Evolutionary conservation across 1,140 invertebrate genomes (phyloP), one percentile per base, ranked within the genome.

Genomic region (Theocolax elegans): DNA sequence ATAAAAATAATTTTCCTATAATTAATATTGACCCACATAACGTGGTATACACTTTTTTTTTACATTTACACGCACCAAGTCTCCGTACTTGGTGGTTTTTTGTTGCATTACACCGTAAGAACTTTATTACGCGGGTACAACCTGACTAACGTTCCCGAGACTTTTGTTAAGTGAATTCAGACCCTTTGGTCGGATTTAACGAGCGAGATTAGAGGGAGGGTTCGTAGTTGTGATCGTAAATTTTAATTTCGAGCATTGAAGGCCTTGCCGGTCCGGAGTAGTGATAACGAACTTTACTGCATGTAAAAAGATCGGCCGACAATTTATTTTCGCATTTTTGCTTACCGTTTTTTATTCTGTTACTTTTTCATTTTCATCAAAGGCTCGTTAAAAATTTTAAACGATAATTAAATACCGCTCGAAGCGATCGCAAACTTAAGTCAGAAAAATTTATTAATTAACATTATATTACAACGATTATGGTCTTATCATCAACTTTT

Each of bases 181-280:
- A 60, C 38, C 58, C 60, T 49, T 63, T 60, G 38, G 58, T 15
- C 13, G 25, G 49, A 10, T 54, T 56, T 63, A 70, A 70, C 59
- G 60, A 64, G 60, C 40, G n/a, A 64, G 60, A 64, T 63, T 58
- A 58, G 51, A 31, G 35, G 53, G 21, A 67, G 40, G 13, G 31
- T 60, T 54, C 12, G 49, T 54, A 54, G 58, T 44, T 54, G 46
- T 27, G 58, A 54, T 54, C 67, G 67, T 69, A 69, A 69, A 69
- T 69, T 69, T 69, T 69, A 62, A 69, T 69, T 69, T 69, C 58
- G 35, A 63, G 64, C 53, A 48, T 38, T 48, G 63, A 66, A 51
- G 27, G 44, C 46, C 56, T 49, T 35, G 27, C 21, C 21, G 23
- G 19, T 38, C 38, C 13, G 49, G 31, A 27, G 31, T 29, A 53